Evolutionary conservation across 2,113 vertebrate genomes (phyloP).

Genomic region (Myrmecobius fasciatus): DNA sequence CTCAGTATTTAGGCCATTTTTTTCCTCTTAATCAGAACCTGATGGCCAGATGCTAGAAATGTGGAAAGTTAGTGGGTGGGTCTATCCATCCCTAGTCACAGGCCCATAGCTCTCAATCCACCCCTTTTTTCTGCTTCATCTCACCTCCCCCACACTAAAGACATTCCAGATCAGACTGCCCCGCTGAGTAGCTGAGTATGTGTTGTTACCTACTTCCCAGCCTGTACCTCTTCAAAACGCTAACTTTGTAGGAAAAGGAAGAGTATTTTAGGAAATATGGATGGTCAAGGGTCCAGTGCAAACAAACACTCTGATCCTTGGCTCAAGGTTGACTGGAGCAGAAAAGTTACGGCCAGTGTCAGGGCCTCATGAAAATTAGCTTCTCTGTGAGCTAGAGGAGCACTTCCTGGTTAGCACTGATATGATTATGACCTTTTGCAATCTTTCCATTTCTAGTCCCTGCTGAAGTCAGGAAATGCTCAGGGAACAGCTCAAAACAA

Average conservation of each 20-base stretch:
- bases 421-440: constrained; percentile 70
- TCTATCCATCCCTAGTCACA: neutral
- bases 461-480: constrained; percentile 70
- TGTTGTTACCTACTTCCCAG: neutral
- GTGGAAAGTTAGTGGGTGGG: constrained; percentile 7
- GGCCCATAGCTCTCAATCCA: neutral
- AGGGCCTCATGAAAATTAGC: constrained; percentile 59
- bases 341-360: constrained; percentile 43
- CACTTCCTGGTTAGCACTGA: constrained; percentile 62
- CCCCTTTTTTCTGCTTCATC: neutral
- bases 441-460: constrained; percentile 74
- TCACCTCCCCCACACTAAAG: constrained; percentile 16
- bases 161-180: constrained; percentile 4
- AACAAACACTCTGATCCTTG: constrained; percentile 58
- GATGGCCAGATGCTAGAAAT: constrained; percentile 21
- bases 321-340: constrained; percentile 61
- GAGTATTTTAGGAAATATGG: constrained; percentile 33
- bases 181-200: neutral
- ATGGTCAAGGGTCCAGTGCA: constrained; percentile 35
- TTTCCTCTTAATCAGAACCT: constrained; percentile 29
- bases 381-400: constrained; percentile 57
- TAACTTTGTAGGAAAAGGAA: neutral
- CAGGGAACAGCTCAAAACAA: constrained; percentile 74
- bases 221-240: constrained; percentile 20
- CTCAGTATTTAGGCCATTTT: neutral